Evolutionary conservation across 2,113 vertebrate species (phyloP).

Genomic region (Natator depressus): DNA sequence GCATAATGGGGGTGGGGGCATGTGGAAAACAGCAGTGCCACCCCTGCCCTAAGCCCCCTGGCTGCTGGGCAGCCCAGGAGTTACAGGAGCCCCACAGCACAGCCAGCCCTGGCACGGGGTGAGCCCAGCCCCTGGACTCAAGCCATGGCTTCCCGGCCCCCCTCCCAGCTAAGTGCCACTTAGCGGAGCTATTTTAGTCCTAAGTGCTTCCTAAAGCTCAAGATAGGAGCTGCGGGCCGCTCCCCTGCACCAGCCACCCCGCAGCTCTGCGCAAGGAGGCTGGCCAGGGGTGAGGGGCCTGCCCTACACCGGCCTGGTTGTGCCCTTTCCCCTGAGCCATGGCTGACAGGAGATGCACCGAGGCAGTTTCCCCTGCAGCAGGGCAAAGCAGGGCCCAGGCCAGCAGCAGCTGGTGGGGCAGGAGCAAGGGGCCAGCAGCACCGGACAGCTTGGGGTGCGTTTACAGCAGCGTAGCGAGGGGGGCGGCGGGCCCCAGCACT

Average conservation of each 20-base stretch:
- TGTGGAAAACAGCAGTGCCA: too few relatives aligned
- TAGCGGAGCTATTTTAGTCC: too few relatives aligned
- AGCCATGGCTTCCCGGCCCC: too few relatives aligned
- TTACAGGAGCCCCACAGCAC: too few relatives aligned
- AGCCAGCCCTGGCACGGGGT: background rate
- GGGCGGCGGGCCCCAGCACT: background rate
- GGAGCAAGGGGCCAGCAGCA: background rate
- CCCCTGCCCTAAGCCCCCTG: too few relatives aligned
- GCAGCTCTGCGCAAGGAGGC: too few relatives aligned
- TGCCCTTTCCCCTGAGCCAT: background rate
- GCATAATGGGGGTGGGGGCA: too few relatives aligned
- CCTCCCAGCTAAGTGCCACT: background rate
- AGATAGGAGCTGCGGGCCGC: background rate
- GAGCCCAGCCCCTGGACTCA: background rate
- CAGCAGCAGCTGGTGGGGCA: background rate
- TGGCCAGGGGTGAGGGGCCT: too few relatives aligned
- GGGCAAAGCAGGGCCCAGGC: background rate
- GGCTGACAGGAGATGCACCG: accelerated
- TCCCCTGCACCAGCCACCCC: background rate
- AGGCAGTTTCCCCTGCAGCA: background rate
- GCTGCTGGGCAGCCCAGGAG: background rate
- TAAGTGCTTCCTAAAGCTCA: background rate
- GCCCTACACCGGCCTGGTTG: too few relatives aligned
- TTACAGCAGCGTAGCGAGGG: too few relatives aligned
- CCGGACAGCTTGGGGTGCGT: too few relatives aligned